Evolutionary conservation across 2,113 vertebrate genomes (phyloP).

Genomic region (Brachypodius melanocephalos): DNA sequence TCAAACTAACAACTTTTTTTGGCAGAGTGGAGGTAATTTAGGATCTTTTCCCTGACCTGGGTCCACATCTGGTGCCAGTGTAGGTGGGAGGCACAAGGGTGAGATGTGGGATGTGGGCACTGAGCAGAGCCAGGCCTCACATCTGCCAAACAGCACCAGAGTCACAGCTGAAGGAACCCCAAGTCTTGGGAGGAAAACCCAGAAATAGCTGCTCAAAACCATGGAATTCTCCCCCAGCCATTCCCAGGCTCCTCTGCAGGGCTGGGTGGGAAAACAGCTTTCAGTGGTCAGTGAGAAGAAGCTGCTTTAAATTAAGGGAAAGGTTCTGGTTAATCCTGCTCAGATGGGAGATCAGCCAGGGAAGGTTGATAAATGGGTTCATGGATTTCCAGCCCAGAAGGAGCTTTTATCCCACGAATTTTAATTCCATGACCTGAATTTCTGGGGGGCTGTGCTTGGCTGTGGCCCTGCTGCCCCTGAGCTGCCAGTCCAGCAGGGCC

Average conservation of each 20-base stretch:
- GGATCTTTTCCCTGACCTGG: neutral
- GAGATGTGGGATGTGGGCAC: neutral
- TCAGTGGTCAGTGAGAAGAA: neutral
- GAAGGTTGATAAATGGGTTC: neutral
- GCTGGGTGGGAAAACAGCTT: neutral
- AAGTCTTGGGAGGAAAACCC: fast-evolving
- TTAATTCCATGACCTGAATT: neutral
- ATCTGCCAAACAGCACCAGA: neutral
- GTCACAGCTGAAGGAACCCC: neutral
- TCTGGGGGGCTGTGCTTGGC: neutral
- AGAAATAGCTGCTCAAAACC: fast-evolving
- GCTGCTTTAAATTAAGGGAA: neutral
- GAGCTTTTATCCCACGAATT: neutral
- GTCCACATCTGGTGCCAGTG: neutral
- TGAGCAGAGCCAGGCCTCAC: neutral
- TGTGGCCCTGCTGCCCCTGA: neutral
- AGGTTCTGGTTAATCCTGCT: neutral
- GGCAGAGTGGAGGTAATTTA: neutral
- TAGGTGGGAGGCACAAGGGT: neutral
- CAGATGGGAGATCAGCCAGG: neutral
- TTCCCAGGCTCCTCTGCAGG: neutral
- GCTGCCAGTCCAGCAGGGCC: too few relatives aligned
- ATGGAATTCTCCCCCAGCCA: fast-evolving
- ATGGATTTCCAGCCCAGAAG: neutral
- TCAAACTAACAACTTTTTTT: neutral